Evolutionary conservation across 2,113 vertebrate species (phyloP).

Genomic region (Balaenoptera acutorostrata): DNA sequence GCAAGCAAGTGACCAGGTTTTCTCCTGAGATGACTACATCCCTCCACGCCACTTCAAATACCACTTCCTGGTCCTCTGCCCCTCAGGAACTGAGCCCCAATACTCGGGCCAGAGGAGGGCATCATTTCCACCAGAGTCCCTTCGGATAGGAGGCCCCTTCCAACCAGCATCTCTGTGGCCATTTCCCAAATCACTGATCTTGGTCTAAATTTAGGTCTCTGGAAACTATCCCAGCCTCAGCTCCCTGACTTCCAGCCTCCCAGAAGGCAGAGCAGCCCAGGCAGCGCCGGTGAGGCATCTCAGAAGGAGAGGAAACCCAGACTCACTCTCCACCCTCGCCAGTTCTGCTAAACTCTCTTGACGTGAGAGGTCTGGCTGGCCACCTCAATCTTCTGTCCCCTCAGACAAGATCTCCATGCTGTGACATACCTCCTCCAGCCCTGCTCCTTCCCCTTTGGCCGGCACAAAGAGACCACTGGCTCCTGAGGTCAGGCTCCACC

Average conservation of each 20-base stretch:
- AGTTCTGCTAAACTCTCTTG: neutral
- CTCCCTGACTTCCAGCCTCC: neutral
- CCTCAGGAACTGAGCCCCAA: neutral
- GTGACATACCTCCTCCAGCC: neutral
- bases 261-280: neutral
- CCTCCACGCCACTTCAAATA: neutral
- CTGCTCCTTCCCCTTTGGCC: neutral
- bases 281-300: neutral
- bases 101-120: neutral
- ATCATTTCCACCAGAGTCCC: neutral
- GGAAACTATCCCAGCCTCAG: neutral
- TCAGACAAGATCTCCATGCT: neutral
- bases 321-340: neutral
- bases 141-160: neutral
- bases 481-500: neutral
- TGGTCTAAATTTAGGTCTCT: conserved; percentile 24
- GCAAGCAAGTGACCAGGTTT: neutral
- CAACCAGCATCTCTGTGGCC: neutral
- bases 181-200: conserved; percentile 5
- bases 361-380: neutral
- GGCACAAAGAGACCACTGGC: neutral
- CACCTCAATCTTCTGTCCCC: neutral
- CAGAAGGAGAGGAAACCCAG: neutral
- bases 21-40: neutral
- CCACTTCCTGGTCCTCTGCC: neutral